Evolutionary conservation across 1,140 invertebrate genomes (phyloP), one percentile per base, ranked within the genome.

Genomic region (Orius insidiosus): DNA sequence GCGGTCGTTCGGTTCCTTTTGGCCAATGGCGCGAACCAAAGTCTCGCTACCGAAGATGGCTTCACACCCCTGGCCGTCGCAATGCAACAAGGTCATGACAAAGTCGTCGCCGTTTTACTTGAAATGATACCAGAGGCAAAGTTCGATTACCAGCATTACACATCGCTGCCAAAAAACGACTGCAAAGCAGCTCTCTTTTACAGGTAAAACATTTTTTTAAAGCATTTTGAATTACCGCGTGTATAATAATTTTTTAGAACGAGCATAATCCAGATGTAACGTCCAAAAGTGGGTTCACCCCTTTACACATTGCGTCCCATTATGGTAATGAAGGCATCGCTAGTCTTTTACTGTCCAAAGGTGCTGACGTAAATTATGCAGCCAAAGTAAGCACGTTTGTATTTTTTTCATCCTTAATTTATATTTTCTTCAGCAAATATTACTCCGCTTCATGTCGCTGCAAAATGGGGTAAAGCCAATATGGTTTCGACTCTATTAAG

Each of bases 251-350:
- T 38, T 60, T 65, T 47, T 57, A 85, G 80, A 96, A 90, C 60
- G 90, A 96, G 59, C 88, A 93, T 62, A 94, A 92, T 62, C 89
- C 90, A 2, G 92, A 98, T 62, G 85, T 93, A 19, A 93, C 89
- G 34, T 96, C 90, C 10, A 96, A 97, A 72, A 95, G 89, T 58
- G 94, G 94, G 0, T 98, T 98, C 60, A 98, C 95, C 18, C 93
- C 95, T 10, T 71, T 98, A 31, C 95, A 98, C 61, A 98, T 98
- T 56, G 92, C 94, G 52, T 84, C 94, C 30, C 96, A 99, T 66
- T 99, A 98, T 65, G 95, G 95, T 31, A 98, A 98, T 65, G 88
- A 95, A 60, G 80, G 85, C 45, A 94, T 98, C 48, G 95, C 89
- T 14, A 78, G 81, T 53, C 68, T 98, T 43, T 72, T 99, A 16